These are phyloP conservation scores for Gasterosteus aculeatus DNA, from an alignment of 2,113 vertebrate species.

Conservation along the genomic window DNA sequence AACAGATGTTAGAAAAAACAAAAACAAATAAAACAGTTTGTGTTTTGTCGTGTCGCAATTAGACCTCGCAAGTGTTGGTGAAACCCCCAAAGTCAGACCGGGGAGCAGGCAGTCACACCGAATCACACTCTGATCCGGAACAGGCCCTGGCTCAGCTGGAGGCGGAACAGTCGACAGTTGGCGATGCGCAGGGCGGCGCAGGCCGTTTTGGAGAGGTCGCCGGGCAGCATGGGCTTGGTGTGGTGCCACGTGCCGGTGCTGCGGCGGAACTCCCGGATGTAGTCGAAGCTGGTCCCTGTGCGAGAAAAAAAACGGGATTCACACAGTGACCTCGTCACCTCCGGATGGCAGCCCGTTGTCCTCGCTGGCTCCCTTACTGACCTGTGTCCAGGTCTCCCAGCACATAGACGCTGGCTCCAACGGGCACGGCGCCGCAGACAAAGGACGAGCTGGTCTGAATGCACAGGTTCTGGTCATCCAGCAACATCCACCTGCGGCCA, in stretches of 20 bases:
- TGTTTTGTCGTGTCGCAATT: not conserved
- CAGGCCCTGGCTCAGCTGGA: constrained; percentile 93
- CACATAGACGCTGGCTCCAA: constrained; percentile 96
- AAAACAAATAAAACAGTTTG: constrained; percentile 3
- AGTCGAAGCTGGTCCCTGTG: constrained; percentile 93
- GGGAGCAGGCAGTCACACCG: constrained; percentile 1
- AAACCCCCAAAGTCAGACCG: constrained; percentile 9
- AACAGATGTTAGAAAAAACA: not conserved
- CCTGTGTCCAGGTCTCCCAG: constrained; percentile 98
- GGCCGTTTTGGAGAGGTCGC: constrained; percentile 90
- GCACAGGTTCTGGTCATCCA: constrained; percentile 95
- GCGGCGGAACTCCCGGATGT: constrained; percentile 94
- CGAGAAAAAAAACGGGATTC: not conserved
- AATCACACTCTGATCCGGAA: constrained; percentile 87
- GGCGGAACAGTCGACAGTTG: constrained; percentile 96
- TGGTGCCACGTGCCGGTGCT: constrained; percentile 96
- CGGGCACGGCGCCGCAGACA: constrained; percentile 94
- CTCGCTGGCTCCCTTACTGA: constrained; percentile 59
- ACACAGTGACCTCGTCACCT: not conserved
- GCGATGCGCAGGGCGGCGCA: constrained; percentile 92
- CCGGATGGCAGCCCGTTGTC: fast-evolving
- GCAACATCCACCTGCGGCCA: constrained; percentile 90
- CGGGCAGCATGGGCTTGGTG: constrained; percentile 88
- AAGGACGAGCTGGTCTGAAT: constrained; percentile 96
- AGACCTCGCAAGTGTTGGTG: constrained; percentile 22